Evolutionary conservation across 1,140 invertebrate species (phyloP).

Genomic region (Lethrus apterus): DNA sequence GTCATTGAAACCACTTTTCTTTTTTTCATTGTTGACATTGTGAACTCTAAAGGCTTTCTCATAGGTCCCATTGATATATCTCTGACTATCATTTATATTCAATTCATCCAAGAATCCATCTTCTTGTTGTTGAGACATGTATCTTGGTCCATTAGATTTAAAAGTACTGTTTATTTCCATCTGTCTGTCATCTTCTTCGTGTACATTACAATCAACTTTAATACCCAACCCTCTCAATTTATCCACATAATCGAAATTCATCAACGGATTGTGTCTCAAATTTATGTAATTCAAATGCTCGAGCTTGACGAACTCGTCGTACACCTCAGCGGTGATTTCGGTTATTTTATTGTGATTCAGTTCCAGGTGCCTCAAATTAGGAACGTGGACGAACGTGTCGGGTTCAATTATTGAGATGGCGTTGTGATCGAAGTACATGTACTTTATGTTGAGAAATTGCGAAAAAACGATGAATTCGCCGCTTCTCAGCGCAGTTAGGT

Average conservation of each 20-base stretch:
- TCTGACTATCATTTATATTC: too few species aligned
- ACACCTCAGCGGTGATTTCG: constrained; percentile 1
- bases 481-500: neutral
- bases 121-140: too few species aligned
- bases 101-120: too few species aligned
- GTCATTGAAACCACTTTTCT: too few species aligned
- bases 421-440: constrained; percentile 8
- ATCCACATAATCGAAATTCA: constrained; percentile 6
- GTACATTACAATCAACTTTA: constrained; percentile 7
- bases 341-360: constrained; percentile 6
- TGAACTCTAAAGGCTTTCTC: too few species aligned
- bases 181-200: too few species aligned
- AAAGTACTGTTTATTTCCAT: too few species aligned
- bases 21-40: too few species aligned
- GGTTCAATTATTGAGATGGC: neutral
- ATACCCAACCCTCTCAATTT: neutral
- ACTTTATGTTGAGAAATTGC: constrained; percentile 1
- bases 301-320: neutral
- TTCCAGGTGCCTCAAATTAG: neutral
- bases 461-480: constrained; percentile 2
- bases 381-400: neutral
- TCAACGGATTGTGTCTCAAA: constrained; percentile 7
- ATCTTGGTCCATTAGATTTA: too few species aligned
- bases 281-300: neutral
- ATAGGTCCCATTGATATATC: too few species aligned